Percentiles rank a stretch among this genome's conserved stretches.
Conservation (phyloP, 2,888 invertebrate genomes). For the Cenopis cana region DNA sequence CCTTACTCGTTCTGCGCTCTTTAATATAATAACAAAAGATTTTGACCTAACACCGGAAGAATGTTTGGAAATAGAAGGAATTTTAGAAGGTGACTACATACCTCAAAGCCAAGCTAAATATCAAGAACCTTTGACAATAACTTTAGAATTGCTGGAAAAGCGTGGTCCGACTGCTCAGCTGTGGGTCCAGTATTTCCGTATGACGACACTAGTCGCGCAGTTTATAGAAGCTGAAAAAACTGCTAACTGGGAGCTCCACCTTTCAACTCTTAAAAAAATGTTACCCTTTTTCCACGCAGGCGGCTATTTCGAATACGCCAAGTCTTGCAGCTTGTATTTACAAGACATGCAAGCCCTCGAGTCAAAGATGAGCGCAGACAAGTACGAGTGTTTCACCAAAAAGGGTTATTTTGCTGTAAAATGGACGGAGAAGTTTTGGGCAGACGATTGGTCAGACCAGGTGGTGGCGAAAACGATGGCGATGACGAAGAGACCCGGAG, state of each 20-base stretch:
- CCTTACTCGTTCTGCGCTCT: constrained; percentile 14
- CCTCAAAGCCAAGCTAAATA: background rate
- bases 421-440: background rate
- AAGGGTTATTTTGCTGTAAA: constrained; percentile 16
- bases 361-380: background rate
- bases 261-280: constrained; percentile 14
- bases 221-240: constrained; percentile 9
- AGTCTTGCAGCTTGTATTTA: constrained; percentile 12
- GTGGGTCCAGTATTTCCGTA: constrained; percentile 23
- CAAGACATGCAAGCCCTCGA: constrained; percentile 15
- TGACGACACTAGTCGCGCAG: constrained; percentile 12
- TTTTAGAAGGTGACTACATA: constrained; percentile 3
- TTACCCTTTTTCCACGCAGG: constrained; percentile 10
- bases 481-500: background rate
- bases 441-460: background rate
- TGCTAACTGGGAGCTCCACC: constrained; percentile 14
- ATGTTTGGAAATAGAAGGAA: constrained; percentile 1
- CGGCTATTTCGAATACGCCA: constrained; percentile 13
- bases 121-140: constrained; percentile 1
- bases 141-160: constrained; percentile 6
- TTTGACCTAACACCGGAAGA: constrained; percentile 11
- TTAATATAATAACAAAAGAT: constrained; percentile 15
- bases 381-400: background rate
- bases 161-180: constrained; percentile 5
- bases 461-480: constrained; percentile 9